A percentile compares a stretch with the other conserved stretches of the same genome.
phyloP scores from a whole-genome alignment of 2,797 vertebrate species.

The Acanthurus leucopareius region DNA sequence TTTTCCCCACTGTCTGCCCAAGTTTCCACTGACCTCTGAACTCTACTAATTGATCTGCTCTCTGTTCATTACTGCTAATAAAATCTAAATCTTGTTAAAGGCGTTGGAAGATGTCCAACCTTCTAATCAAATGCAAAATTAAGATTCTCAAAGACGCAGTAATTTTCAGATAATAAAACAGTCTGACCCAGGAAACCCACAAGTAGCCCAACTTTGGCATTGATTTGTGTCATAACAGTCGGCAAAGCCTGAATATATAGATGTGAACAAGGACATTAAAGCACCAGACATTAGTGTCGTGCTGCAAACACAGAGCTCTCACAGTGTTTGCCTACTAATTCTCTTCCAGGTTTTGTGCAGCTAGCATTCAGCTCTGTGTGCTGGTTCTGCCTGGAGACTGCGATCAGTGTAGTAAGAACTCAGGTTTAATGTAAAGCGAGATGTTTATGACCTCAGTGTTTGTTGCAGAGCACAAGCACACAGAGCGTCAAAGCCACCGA shows the following conservation, averaged over 20 bases:
- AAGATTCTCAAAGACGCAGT: background rate
- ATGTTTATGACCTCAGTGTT: slow-evolving; percentile 10
- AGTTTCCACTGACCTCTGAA: slow-evolving; percentile 18
- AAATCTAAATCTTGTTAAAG: slow-evolving; percentile 7
- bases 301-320: slow-evolving; percentile 45
- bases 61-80: background rate
- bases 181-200: background rate
- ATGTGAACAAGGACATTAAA: slow-evolving; percentile 16
- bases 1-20: background rate
- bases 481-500: too few species aligned
- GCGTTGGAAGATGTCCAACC: background rate
- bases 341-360: slow-evolving; percentile 35
- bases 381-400: slow-evolving; percentile 49
- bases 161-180: background rate
- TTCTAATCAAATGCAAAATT: background rate
- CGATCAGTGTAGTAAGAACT: slow-evolving; percentile 21
- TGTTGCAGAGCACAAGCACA: slow-evolving; percentile 16
- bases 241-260: background rate
- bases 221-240: background rate
- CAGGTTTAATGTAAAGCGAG: slow-evolving; percentile 25
- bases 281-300: background rate
- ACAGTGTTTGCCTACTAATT: slow-evolving; percentile 29
- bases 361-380: slow-evolving; percentile 40
- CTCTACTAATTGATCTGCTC: slow-evolving; percentile 1
- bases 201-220: background rate